A percentile compares a stretch with the other conserved stretches of the same genome.
phyloP scores from a whole-genome alignment of 2,797 vertebrate species.

The Pempheris klunzingeri region DNA sequence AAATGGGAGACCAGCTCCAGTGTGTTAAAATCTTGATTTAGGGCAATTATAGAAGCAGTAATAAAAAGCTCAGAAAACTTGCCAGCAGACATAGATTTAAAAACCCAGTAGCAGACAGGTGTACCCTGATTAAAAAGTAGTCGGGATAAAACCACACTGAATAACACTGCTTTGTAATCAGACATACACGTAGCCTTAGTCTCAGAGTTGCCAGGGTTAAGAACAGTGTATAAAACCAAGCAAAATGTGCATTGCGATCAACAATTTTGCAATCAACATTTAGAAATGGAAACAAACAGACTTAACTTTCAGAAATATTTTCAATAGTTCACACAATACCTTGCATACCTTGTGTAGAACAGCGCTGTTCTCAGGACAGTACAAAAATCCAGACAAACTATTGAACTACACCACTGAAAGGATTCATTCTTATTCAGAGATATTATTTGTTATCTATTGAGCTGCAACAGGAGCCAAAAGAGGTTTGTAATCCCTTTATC shows the following conservation, averaged over 20 bases:
- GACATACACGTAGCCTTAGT: not conserved
- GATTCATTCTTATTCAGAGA: conserved; percentile 13
- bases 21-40: not conserved
- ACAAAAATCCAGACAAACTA: conserved; percentile 10
- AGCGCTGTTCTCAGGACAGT: conserved; percentile 4
- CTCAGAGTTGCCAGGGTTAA: not conserved
- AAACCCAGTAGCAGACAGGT: not conserved
- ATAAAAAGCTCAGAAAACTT: not conserved
- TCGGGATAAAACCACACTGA: not conserved
- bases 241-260: not conserved
- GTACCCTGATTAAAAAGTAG: not conserved
- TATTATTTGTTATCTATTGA: conserved; percentile 30
- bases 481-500: conserved; percentile 45
- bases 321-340: not conserved
- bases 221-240: too few relatives aligned
- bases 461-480: conserved; percentile 27
- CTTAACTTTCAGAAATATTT: not conserved
- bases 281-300: not conserved
- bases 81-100: not conserved
- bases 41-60: not conserved
- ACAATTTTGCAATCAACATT: not conserved
- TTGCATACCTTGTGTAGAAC: not conserved
- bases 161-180: not conserved
- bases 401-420: conserved; percentile 4
- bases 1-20: too few relatives aligned